Evolutionary conservation across 2,888 invertebrate genomes (phyloP), one percentile per base, ranked within the genome.

Genomic region (Urechis unicinctus): DNA sequence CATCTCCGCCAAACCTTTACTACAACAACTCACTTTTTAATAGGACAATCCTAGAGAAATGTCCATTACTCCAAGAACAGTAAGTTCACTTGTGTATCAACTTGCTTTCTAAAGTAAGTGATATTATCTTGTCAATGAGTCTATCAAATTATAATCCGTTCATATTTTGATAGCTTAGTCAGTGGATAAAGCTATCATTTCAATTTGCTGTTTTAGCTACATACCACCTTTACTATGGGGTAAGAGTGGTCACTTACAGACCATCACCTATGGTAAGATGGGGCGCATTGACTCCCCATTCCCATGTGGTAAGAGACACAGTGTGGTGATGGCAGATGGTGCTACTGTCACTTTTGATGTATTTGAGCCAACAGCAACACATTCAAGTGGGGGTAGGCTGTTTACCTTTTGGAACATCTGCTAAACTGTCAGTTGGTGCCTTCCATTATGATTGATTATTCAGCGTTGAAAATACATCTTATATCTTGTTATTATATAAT

Each of bases 211-310:
- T 52, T 50, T 21, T 81, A 93, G 92, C 56, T 93, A 93, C 79
- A 82, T 87, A 66, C 93, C 93, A 50, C 90, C 93, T 50, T 82
- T 89, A 64, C 78, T 94, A 66, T 95, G 94, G 94, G 95, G 95
- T 56, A 91, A 91, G 78, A 93, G 91, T 78, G 94, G 94, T 13
- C 94, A 95, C 78, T 86, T 94, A 24, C 94, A 95, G 78, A 94
- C 94, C 1, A 88, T 93, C 58, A 81, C 93, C 52, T 94, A 94
- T 80, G 93, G 91, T 69, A 72, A 79, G 55, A 68, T 80, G 52
- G 80, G 80, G 1, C 84, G 93, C 55, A 88, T 92, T 26, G 85
- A 88, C 61, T 90, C 92, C 70, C 91, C 91, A 52, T 88, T 89
- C 86, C 89, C 91, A 1, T 85, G 88, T 67, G 91, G 93, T 28